phyloP scores from a whole-genome alignment of 2,113 vertebrate species.

The Ancistrus triradiatus region DNA sequence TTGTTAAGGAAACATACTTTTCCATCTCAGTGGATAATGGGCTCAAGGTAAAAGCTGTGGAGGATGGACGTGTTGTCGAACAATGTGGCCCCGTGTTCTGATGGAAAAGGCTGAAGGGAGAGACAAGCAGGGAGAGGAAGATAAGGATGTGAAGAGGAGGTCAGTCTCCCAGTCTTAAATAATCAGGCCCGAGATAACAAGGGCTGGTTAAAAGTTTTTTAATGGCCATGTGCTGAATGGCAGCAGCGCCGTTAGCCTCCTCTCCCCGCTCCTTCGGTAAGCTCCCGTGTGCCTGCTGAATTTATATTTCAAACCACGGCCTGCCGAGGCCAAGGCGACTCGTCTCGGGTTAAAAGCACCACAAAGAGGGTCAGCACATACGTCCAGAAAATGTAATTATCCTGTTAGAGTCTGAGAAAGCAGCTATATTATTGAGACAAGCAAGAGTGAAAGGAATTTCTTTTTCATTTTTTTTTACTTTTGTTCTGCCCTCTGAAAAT shows the following conservation, averaged over 20 bases:
- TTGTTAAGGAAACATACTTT: constrained; percentile 67
- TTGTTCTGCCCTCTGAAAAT: constrained; percentile 30
- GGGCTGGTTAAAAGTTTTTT: constrained; percentile 38
- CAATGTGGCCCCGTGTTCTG: constrained; percentile 59
- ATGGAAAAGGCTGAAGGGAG: constrained; percentile 41
- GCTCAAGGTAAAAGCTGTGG: constrained; percentile 74
- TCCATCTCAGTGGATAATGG: constrained; percentile 72
- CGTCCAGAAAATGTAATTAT: constrained; percentile 80
- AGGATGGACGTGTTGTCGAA: constrained; percentile 65
- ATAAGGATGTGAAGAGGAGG: constrained; percentile 62
- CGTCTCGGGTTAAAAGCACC: constrained; percentile 82
- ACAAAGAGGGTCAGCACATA: constrained; percentile 76
- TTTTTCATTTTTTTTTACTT: no score
- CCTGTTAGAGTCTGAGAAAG: constrained; percentile 67
- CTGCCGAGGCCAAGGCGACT: constrained; percentile 74
- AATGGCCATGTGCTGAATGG: constrained; percentile 48
- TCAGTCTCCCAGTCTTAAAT: constrained; percentile 69
- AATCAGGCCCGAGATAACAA: constrained; percentile 39
- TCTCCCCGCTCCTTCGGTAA: constrained; percentile 35
- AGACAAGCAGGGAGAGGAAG: constrained; percentile 55
- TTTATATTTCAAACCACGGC: constrained; percentile 67
- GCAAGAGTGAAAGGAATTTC: constrained; percentile 60
- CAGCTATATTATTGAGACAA: constrained; percentile 77
- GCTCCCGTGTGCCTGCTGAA: constrained; percentile 49
- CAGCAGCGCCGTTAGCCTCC: constrained; percentile 44